Base-by-base conservation (phyloP, 1,140 invertebrate genomes). In the Halesus radiatus region DNA sequence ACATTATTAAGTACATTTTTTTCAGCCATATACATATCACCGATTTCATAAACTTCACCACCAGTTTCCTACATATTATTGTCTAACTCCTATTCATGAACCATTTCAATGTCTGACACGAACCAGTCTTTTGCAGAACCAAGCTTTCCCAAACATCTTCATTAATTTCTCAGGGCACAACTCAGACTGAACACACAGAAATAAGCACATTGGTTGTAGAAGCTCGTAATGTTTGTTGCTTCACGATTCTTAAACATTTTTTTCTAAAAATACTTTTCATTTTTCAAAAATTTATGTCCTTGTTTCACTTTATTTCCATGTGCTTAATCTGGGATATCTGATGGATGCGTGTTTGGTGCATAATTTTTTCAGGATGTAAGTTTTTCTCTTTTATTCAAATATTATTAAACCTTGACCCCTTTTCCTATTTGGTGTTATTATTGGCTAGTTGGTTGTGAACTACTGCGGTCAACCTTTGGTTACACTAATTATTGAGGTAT, bases 361-460 rank as follows among this genome's bases (percentile, higher is more conserved):
- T 54, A 54, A 74, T 23, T 56, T 56, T 74, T 74, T 74, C 70
- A 74, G 70, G 70, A 74, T 74, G 70, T 74, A 74, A 74, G 70
- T 74, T 70, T n/a, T 70, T 50, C 37, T 50, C 66, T 70, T 20
- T 70, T 64, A 45, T 70, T 70, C 37, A n/a, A 70, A 70, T 70
- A 64, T 64, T 64, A 64, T 64, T 29, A 64, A 64, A 64, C 62
- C 26, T 45, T 70, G 66, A 37, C 22, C 37, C 66, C 66, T 70
- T 22, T 13, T 70, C 66, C 37, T 70, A 45, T 37, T 64, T 37
- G 29, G 29, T 70, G n/a, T 45, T 45, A 50, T 22, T 29, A n/a
- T 32, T 66, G 22, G 62, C 29, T 26, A 66, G 62, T 66, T n/a
- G 29, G 62, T 66, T 66, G 62, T 66, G 62, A 32, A 29, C 15